phyloP scores from a whole-genome alignment of 2,888 invertebrate species.

The Sarcophaga carnaria region DNA sequence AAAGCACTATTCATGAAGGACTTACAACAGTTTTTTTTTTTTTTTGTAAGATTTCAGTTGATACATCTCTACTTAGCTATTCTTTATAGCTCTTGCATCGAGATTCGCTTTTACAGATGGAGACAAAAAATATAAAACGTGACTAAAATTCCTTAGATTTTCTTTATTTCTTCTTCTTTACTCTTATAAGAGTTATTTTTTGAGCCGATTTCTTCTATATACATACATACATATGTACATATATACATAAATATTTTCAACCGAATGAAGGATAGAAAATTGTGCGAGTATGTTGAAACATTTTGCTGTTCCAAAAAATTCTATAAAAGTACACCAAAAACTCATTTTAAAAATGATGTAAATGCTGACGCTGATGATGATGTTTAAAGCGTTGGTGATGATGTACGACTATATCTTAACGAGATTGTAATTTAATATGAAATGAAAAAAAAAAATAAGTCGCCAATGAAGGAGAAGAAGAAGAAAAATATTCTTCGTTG shows the following conservation, averaged over 20 bases:
- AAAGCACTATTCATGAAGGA: neutral
- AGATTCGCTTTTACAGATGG: neutral
- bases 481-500: conserved; percentile 5
- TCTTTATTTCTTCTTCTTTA: neutral
- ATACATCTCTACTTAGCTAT: neutral
- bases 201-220: conserved; percentile 27
- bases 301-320: neutral
- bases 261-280: no score
- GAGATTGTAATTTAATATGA: conserved; percentile 17
- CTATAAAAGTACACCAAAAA: neutral
- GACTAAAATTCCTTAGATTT: conserved; percentile 37
- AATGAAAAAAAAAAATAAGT: neutral
- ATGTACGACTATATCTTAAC: conserved; percentile 8
- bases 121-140: conserved; percentile 41
- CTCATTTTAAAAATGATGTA: neutral
- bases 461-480: neutral
- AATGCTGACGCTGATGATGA: conserved; percentile 17
- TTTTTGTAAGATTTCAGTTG: neutral
- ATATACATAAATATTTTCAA: neutral
- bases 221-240: neutral
- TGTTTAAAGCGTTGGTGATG: neutral
- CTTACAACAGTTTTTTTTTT: neutral
- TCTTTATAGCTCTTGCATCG: neutral
- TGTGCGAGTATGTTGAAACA: neutral
- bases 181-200: conserved; percentile 27